Percentiles rank a stretch among this genome's conserved stretches.
These are phyloP conservation scores for Acrocephalus kingi DNA, from an alignment of 2,113 vertebrate species.

Conservation along the genomic window DNA sequence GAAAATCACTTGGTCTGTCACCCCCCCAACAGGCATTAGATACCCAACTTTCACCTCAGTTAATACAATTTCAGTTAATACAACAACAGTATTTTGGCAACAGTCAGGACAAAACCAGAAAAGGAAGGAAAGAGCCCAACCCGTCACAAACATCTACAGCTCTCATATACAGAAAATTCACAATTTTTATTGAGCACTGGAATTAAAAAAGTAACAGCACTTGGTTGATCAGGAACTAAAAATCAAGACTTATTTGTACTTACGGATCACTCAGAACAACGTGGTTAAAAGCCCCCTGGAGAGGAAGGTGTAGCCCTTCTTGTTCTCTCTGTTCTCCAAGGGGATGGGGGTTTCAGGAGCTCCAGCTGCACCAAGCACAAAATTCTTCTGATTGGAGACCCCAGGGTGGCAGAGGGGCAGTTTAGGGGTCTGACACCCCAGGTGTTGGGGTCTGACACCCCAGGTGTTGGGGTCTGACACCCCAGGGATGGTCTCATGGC, in stretches of 20 bases:
- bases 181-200: constrained; percentile 46
- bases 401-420: background rate
- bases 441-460: background rate
- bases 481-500: fast-evolving
- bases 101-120: background rate
- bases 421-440: background rate
- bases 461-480: background rate
- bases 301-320: background rate
- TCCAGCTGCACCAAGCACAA: background rate
- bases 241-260: background rate
- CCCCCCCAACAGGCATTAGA: background rate
- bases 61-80: background rate
- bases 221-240: constrained; percentile 30
- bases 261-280: background rate
- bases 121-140: background rate
- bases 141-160: background rate
- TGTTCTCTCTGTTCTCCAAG: background rate
- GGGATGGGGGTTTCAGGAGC: background rate
- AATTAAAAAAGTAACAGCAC: constrained; percentile 52
- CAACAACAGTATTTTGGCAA: background rate
- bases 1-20: background rate
- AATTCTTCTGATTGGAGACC: background rate
- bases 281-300: background rate
- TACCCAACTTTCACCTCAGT: background rate
- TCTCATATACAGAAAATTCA: background rate